Evolutionary conservation across 2,888 invertebrate genomes (phyloP), one percentile per base, ranked within the genome.

Genomic region (Eristalis pertinax): DNA sequence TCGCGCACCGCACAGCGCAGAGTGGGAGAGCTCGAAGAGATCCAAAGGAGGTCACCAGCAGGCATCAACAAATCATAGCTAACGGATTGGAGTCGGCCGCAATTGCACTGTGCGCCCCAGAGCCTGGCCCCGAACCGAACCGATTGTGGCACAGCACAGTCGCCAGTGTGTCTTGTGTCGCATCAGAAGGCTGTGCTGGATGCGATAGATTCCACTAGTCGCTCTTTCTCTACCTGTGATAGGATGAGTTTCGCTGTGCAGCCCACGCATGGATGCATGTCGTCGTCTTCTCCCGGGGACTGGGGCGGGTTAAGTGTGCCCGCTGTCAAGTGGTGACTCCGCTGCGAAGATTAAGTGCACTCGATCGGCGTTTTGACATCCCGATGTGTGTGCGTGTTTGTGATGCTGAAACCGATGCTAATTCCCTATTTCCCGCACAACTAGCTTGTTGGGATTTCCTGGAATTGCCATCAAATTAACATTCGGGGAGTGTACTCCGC

Each of bases 1-100:
- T 74, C 76, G 79, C 65, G 15, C 50, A 63, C 0, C n/a, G 50
- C 50, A 19, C 19, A 7, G 8, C 7, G 7, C 8, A 50, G 50
- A 50, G 50, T 50, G 50, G 50, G 50, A 50, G 50, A 19, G 19
- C 60, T 60, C 15, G 26, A 24, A 60, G 60, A 41, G 19, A 76
- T 76, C 35, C 67, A 22, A 65, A 73, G 38, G 72, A 50, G 87
- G 87, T 87, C 87, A 84, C 75, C 76, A 73, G 87, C 80, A 84
- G 87, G 80, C 87, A 87, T 65, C 87, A 84, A 87, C 87, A 87
- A 87, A 84, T 87, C 84, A 87, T 80, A 84, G 63, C 87, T 76
- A 87, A 87, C 84, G 87, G 87, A 87, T 87, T 87, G 43, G 84
- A 84, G 65, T 79, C 87, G 79, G 78, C 75, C 84, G 41, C 72